Evolutionary conservation across 64 coral and sea anemone genomes (phyloP).

Genomic region (Montipora capricornis): DNA sequence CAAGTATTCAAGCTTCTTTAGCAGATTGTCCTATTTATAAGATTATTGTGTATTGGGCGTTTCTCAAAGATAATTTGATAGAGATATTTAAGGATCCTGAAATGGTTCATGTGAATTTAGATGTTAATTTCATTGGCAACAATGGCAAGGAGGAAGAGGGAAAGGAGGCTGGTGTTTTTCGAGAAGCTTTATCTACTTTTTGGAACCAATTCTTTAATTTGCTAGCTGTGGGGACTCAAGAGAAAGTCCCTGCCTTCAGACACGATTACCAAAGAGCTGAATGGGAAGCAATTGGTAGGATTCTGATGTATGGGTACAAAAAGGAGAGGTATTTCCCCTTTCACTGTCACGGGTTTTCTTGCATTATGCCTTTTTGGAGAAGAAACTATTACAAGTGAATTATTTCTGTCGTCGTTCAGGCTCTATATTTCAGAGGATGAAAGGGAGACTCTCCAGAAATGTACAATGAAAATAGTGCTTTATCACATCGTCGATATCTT

Average conservation of each 20-base stretch:
- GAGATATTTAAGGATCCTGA: slow-evolving; percentile 16
- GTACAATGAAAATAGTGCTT: slow-evolving; percentile 40
- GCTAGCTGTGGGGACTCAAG: slow-evolving; percentile 61
- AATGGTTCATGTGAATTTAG: slow-evolving; percentile 15
- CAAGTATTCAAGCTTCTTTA: background rate
- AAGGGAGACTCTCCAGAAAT: slow-evolving; percentile 40
- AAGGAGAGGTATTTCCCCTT: slow-evolving; percentile 72
- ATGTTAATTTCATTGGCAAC: background rate
- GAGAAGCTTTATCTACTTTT: slow-evolving; percentile 51
- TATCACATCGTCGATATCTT: background rate
- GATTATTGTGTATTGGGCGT: slow-evolving; percentile 5
- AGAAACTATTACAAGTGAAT: slow-evolving; percentile 33
- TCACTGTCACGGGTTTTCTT: slow-evolving; percentile 59
- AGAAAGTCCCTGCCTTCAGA: slow-evolving; percentile 78
- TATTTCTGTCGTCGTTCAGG: slow-evolving; percentile 22
- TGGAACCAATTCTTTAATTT: slow-evolving; percentile 9
- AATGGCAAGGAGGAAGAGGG: slow-evolving; percentile 8
- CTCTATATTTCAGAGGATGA: slow-evolving; percentile 64
- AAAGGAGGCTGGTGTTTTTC: slow-evolving; percentile 32
- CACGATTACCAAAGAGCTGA: slow-evolving; percentile 75
- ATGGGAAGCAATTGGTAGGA: slow-evolving; percentile 73
- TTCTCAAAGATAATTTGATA: background rate
- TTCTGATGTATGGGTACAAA: slow-evolving; percentile 66
- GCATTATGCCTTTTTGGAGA: slow-evolving; percentile 61
- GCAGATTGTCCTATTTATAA: background rate